Evolutionary conservation across 1,140 invertebrate genomes (phyloP).

Genomic region (Bacillus rossius): DNA sequence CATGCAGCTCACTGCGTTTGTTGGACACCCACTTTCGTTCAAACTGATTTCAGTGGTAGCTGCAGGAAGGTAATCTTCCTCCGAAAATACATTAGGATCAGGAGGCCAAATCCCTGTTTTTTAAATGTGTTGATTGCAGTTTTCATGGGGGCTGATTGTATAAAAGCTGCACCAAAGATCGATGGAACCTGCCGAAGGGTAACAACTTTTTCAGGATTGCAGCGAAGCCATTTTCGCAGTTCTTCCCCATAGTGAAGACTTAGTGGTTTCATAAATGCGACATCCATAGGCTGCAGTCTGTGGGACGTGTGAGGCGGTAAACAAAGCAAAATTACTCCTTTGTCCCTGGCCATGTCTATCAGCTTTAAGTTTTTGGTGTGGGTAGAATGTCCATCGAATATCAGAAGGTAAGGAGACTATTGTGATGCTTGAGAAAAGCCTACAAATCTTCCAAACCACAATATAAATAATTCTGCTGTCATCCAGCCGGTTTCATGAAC

Average conservation of each 20-base stretch:
- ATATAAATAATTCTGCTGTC: constrained; percentile 17
- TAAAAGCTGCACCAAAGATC: background rate
- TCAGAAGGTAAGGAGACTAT: constrained; percentile 15
- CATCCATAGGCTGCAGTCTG: too few species aligned
- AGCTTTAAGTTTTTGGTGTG: constrained; percentile 17
- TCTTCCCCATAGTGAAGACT: too few species aligned
- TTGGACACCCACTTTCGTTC: too few species aligned
- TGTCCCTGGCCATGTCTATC: constrained; percentile 3
- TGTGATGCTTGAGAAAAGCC: constrained; percentile 15
- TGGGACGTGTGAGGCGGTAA: too few species aligned
- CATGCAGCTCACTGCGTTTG: too few species aligned
- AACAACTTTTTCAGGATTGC: too few species aligned
- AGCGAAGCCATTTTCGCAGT: too few species aligned
- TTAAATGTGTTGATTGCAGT: background rate
- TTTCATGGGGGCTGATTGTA: background rate
- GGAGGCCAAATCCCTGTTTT: background rate
- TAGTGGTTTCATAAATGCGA: too few species aligned
- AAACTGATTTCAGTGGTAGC: background rate
- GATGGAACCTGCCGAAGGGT: too few species aligned
- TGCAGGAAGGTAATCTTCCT: background rate
- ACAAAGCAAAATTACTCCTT: too few species aligned
- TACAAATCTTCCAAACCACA: constrained; percentile 20
- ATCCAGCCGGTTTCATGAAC: constrained; percentile 19
- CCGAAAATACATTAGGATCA: background rate
- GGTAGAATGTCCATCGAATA: constrained; percentile 26